phyloP scores from a whole-genome alignment of 2,888 invertebrate genomes.

The Chaetoderma sp. region DNA sequence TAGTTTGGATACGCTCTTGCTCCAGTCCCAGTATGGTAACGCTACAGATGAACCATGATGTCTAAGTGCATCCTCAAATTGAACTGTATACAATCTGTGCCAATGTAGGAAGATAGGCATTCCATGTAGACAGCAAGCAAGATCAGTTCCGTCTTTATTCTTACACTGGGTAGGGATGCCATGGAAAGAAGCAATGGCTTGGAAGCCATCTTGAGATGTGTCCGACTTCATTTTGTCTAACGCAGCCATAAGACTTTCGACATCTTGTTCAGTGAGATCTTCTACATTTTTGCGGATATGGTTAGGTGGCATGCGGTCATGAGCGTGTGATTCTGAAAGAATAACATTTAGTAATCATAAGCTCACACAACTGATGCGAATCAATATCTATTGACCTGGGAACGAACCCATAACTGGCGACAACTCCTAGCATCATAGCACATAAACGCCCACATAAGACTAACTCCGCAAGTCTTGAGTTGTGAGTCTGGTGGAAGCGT shows the following conservation, averaged over 20 bases:
- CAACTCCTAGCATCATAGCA: too few species aligned
- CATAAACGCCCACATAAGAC: too few species aligned
- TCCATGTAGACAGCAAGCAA: constrained; percentile 31
- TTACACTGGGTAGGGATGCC: constrained; percentile 23
- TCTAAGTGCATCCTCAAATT: constrained; percentile 29
- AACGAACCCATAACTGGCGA: too few species aligned
- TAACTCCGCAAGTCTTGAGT: too few species aligned
- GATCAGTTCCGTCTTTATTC: background rate
- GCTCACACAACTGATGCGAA: too few species aligned
- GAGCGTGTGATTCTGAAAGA: too few species aligned
- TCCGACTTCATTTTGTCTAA: constrained; percentile 32
- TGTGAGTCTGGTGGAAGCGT: too few species aligned
- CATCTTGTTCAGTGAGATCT: constrained; percentile 28
- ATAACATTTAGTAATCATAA: too few species aligned
- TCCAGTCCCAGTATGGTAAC: constrained; percentile 44
- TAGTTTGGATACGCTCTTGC: constrained; percentile 19
- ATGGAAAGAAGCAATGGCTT: constrained; percentile 22
- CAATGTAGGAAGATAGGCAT: constrained; percentile 32
- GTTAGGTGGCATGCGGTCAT: constrained; percentile 19
- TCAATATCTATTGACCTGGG: too few species aligned
- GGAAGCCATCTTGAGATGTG: constrained; percentile 21
- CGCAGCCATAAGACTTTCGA: constrained; percentile 34
- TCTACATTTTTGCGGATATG: constrained; percentile 30
- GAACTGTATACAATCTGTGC: constrained; percentile 28
- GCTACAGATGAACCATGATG: constrained; percentile 24